Conservation (phyloP, 2,888 invertebrate genomes). For the Drosophila neotestacea region DNA sequence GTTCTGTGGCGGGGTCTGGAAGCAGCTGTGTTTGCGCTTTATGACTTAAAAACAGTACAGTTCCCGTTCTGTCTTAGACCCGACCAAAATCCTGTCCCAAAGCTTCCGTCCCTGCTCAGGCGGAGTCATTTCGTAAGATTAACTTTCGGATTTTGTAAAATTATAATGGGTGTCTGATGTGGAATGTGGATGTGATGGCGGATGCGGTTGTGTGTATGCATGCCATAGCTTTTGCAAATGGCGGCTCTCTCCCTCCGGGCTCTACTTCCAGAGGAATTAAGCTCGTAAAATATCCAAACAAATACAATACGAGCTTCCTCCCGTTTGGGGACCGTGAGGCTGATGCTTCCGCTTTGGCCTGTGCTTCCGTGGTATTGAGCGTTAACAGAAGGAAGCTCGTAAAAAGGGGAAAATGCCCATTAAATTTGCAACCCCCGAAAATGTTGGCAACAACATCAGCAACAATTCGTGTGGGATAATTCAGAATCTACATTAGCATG, state of each 20-base stretch:
- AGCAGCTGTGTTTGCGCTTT: conserved; percentile 46
- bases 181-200: conserved; percentile 19
- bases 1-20: not conserved
- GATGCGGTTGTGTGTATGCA: conserved; percentile 21
- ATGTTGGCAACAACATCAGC: conserved; percentile 39
- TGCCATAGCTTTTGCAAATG: conserved; percentile 59
- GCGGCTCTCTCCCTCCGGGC: conserved; percentile 56
- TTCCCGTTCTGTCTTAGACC: conserved; percentile 27
- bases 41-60: conserved; percentile 51
- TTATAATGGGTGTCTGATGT: conserved; percentile 60
- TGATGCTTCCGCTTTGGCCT: conserved; percentile 49
- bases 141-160: conserved; percentile 79
- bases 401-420: conserved; percentile 64
- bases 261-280: conserved; percentile 71
- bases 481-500: conserved; percentile 74
- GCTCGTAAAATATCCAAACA: conserved; percentile 70
- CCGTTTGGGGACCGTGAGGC: conserved; percentile 55
- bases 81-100: conserved; percentile 16
- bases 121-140: conserved; percentile 66
- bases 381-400: conserved; percentile 57
- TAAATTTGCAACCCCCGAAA: conserved; percentile 72
- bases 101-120: conserved; percentile 20
- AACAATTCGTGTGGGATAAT: conserved; percentile 9
- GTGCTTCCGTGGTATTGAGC: conserved; percentile 28
- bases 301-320: conserved; percentile 45